Conservation (phyloP, 2,113 vertebrate genomes). For the Macrotis lagotis region DNA sequence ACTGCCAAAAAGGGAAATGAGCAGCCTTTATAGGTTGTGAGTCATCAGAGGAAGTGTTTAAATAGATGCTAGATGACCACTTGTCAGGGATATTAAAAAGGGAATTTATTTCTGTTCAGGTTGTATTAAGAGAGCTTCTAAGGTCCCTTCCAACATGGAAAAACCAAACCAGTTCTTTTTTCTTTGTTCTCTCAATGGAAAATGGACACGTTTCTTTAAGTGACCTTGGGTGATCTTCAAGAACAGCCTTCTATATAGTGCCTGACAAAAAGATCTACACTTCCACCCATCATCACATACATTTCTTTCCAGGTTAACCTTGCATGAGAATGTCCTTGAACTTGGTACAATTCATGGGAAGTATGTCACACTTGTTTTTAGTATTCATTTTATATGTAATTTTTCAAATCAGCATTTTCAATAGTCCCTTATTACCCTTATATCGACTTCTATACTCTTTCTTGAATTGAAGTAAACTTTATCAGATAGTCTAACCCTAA, state of each 20-base stretch:
- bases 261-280: neutral
- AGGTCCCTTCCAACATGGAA: neutral
- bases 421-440: neutral
- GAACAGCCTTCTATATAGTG: neutral
- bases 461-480: neutral
- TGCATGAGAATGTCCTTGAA: conserved; percentile 49
- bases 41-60: neutral
- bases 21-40: neutral
- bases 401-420: neutral
- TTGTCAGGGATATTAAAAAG: neutral
- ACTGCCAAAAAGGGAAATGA: neutral
- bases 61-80: neutral
- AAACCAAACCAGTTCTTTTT: neutral
- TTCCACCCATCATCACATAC: conserved; percentile 28
- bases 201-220: neutral
- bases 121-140: neutral
- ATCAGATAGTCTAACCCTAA: neutral
- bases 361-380: neutral
- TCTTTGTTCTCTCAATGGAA: neutral
- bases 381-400: neutral
- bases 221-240: conserved; percentile 65
- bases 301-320: conserved; percentile 56
- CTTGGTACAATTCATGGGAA: conserved; percentile 49
- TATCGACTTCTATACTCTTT: neutral
- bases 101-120: neutral